These are phyloP conservation scores for Platygyra sinensis DNA, from an alignment of 64 coral and sea anemone species.

Conservation along the genomic window DNA sequence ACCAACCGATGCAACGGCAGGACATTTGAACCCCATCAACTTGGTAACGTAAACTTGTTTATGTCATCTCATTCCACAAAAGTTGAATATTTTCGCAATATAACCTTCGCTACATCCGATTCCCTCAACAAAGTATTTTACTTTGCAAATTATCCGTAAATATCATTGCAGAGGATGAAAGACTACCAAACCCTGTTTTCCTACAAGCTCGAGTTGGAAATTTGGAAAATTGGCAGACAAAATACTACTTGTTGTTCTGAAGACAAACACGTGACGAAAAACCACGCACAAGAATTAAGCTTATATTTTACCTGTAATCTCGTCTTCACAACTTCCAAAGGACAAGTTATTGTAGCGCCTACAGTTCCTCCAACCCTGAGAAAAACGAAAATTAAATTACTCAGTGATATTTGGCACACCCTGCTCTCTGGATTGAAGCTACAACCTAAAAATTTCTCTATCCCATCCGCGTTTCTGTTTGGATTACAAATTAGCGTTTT, in stretches of 20 bases:
- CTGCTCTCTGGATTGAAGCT: background rate
- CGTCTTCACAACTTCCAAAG: constrained; percentile 97
- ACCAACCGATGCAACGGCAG: too few relatives aligned
- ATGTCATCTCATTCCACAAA: too few relatives aligned
- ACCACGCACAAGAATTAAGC: background rate
- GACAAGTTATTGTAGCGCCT: constrained; percentile 91
- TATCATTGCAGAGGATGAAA: too few relatives aligned
- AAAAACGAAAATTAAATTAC: background rate
- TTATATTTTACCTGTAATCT: constrained; percentile 83
- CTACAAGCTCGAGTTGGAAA: background rate
- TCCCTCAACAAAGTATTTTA: too few relatives aligned
- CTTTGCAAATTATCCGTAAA: too few relatives aligned
- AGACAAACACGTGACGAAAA: too few relatives aligned
- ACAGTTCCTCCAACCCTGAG: constrained; percentile 88
- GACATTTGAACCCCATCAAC: too few relatives aligned
- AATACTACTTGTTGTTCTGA: background rate
- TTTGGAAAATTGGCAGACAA: background rate
- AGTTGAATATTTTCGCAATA: too few relatives aligned
- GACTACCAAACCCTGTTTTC: background rate
- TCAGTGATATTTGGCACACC: background rate
- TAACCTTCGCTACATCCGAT: too few relatives aligned
- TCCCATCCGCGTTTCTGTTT: too few relatives aligned
- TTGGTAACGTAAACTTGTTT: too few relatives aligned
- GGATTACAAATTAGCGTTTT: too few relatives aligned
- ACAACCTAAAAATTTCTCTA: background rate